Evolutionary conservation across 2,113 vertebrate genomes (phyloP), one percentile per base, ranked within the genome.

Genomic region (Pheucticus melanocephalus): DNA sequence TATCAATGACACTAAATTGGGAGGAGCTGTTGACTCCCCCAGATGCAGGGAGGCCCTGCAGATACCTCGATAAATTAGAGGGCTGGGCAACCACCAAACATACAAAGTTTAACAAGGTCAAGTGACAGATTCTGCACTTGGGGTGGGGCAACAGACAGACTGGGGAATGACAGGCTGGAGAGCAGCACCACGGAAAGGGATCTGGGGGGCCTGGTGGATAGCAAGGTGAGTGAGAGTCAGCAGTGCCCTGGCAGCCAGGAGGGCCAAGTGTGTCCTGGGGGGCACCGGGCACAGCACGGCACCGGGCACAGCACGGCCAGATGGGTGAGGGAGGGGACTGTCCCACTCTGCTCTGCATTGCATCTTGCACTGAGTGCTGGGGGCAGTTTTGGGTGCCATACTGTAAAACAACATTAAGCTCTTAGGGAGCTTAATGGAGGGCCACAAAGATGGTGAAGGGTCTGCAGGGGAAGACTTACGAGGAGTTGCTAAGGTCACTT

Each of bases 271-370:
- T 28, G 35, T 40, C 23, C 64, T 59, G 64, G 35, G 27, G 15
- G 11, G 9, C 54, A 35, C 2, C 1, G 1, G 15, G 30, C 45
- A 18, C 54, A 82, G 44, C 42, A 48, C 14, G 0, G 2, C 42
- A n/a, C 2, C 1, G 0, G 11, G 30, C 44, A 27, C 53, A 23
- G 30, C 44, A 28, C 10, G 1, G 2, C 42, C 35, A 42, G 31
- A 12, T 0, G 1, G 54, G 12, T 20, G 23, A 30, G 45, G 30
- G 53, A 59, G 30, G 35, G 54, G 24, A 60, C 3, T 70, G 37
- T 20, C 54, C 54, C 1, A 0, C 77, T 66, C 78, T 68, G 42
- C 63, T 47, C 42, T 57, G 77, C 48, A 23, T 51, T 81, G 53
- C 5, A 30, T 33, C 37, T 4, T 71, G 69, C 50, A 72, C 47